Evolutionary conservation across 1,140 invertebrate genomes (phyloP), one percentile per base, ranked within the genome.

Genomic region (Zaprionus inermis): DNA sequence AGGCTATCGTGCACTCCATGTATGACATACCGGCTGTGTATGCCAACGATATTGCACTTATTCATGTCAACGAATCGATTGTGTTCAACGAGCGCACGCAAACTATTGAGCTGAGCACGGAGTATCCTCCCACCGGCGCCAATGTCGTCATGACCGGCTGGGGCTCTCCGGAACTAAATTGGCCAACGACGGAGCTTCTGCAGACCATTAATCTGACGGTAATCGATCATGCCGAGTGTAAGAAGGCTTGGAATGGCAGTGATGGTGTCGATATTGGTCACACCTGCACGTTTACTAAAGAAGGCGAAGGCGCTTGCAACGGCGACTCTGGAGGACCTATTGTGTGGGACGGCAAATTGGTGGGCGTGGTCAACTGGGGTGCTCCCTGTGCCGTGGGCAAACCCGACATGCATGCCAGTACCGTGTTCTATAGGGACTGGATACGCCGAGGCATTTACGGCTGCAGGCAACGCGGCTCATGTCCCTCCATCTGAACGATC

Each of bases 301-400:
- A 52, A 10, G 94, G 94, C 6, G 93, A 95, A 88, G 85, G 90
- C 5, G 93, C 93, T 2, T 94, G 94, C 63, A 93, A 93, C 61
- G 94, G 94, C 0, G 94, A 95, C 72, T 94, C 94, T 3, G 94
- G 94, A 28, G 94, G 94, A 3, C 94, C 94, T 0, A 28, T 95
- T 9, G 85, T 92, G 60, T 92, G 92, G 74, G 28, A 80, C 28
- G 85, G 80, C 11, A 81, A 78, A 55, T 64, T 94, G 24, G 90
- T 93, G 52, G 94, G 94, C n/a, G 72, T 94, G 41, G 93, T 94
- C 18, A 94, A 94, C 16, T 95, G 93, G 90, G 94, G 94, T 5
- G 78, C 91, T 6, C 93, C 94, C 6, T 94, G 94, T 75, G 94
- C 93, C 2, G 46, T 78, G 0, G 93, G 93, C 14, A 91, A 92